Base-by-base conservation (phyloP, 1,140 invertebrate genomes). In the Arctopsyche grandis region DNA sequence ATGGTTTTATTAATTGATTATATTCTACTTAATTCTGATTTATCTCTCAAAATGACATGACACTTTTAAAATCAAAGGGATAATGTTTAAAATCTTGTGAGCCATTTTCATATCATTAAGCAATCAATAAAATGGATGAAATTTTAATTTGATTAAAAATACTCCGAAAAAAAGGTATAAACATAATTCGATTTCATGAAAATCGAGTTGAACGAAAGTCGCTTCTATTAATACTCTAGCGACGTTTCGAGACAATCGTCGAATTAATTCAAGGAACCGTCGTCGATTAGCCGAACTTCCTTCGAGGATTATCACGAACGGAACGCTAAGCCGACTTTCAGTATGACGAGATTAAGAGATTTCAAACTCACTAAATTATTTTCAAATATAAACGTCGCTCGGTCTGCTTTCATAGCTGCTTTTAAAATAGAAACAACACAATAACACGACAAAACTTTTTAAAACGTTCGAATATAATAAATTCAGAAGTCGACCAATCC, bases 241-340 rank as follows among this genome's bases (percentile, higher is more conserved):
- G 1, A 26, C 26, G 26, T 38, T 29, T 69, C 66, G n/a, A 71
- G 60, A 14, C 3, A 66, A 19, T 66, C 9, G 63, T 29, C 12
- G 44, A 74, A 74, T 74, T 46, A 74, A 74, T 74, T 74, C 48
- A 22, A 70, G 46, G 71, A 74, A 74, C 56, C 46, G 71, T 22
- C 52, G 71, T 52, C 71, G 71, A 56, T 74, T 74, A 52, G 52
- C 43, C 21, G 46, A 74, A 74, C 52, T 74, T 74, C 22, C 71
- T 74, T 10, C 48, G 12, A 56, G 71, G 71, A 74, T 74, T 74
- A 74, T 56, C 44, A 56, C 44, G 71, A 46, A 74, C 63, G 63
- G 63, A 29, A 66, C 14, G 1, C 48, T 56, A 74, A 74, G 48
- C 48, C 48, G 24, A 26, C 63, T 66, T 56, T 74, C 44, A 56